A percentile compares a stretch with the other conserved stretches of the same genome.
Conservation (phyloP, 2,888 invertebrate genomes). For the Macaria notata region DNA sequence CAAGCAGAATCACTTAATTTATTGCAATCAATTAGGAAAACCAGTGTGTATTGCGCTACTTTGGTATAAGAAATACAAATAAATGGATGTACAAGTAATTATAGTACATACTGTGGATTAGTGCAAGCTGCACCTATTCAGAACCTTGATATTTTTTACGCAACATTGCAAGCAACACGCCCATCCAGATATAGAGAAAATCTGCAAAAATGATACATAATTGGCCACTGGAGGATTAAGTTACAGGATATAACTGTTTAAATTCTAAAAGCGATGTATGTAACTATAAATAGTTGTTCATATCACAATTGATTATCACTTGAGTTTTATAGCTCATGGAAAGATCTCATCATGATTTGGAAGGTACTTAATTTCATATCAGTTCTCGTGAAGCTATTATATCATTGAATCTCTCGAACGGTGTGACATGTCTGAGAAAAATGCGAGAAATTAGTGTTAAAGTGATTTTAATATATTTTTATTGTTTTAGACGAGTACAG, state of each 20-base stretch:
- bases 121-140: slow-evolving; percentile 16
- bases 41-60: no score
- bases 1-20: no score
- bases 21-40: no score
- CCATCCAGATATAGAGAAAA: slow-evolving; percentile 44
- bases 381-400: neutral
- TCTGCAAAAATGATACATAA: slow-evolving; percentile 44
- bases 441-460: no score
- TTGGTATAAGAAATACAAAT: no score
- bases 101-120: no score
- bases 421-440: no score
- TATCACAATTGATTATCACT: slow-evolving; percentile 46
- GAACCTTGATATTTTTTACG: slow-evolving; percentile 37
- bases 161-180: slow-evolving; percentile 40
- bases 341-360: slow-evolving; percentile 59
- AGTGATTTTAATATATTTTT: slow-evolving; percentile 8
- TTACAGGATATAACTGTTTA: slow-evolving; percentile 52
- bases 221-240: slow-evolving; percentile 39
- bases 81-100: no score
- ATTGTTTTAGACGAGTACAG: slow-evolving; percentile 47
- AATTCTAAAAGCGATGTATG: slow-evolving; percentile 44
- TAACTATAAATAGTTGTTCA: slow-evolving; percentile 55
- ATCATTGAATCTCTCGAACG: no score
- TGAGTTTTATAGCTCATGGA: slow-evolving; percentile 43
- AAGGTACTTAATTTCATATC: slow-evolving; percentile 50